A percentile compares a stretch with the other conserved stretches of the same genome.
Evolutionary conservation across 2,888 invertebrate genomes (phyloP).

Genomic region (Aphrophora alni): DNA sequence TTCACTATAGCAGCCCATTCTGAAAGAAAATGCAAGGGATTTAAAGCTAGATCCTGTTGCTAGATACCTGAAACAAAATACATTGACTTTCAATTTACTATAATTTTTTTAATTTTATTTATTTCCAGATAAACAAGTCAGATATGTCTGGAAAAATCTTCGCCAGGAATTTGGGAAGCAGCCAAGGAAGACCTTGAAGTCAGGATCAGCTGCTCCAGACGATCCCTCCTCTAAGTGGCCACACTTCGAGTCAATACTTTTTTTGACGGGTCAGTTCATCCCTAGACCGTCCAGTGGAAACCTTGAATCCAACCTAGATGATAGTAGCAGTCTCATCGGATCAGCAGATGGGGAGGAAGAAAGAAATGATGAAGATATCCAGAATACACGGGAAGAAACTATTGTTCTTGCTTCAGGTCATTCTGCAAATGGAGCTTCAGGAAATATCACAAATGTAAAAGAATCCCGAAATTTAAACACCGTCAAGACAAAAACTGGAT

Average conservation of each 20-base stretch:
- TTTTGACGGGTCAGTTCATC: neutral
- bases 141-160: neutral
- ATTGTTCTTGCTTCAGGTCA: no score
- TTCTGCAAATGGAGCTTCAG: neutral
- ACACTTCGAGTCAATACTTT: neutral
- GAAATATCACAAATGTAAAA: neutral
- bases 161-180: slow-evolving; percentile 1
- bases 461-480: neutral
- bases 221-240: neutral
- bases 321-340: neutral
- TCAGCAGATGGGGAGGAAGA: no score
- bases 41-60: no score
- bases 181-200: neutral
- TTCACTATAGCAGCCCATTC: neutral
- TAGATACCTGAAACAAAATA: no score
- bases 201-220: neutral
- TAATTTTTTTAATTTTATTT: neutral
- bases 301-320: neutral
- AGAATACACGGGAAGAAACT: no score
- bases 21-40: neutral
- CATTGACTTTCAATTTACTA: neutral
- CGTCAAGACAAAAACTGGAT: no score
- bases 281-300: slow-evolving; percentile 2
- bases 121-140: neutral
- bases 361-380: no score